Evolutionary conservation across 2,113 vertebrate species (phyloP).

Genomic region (Gymnarchus niloticus): DNA sequence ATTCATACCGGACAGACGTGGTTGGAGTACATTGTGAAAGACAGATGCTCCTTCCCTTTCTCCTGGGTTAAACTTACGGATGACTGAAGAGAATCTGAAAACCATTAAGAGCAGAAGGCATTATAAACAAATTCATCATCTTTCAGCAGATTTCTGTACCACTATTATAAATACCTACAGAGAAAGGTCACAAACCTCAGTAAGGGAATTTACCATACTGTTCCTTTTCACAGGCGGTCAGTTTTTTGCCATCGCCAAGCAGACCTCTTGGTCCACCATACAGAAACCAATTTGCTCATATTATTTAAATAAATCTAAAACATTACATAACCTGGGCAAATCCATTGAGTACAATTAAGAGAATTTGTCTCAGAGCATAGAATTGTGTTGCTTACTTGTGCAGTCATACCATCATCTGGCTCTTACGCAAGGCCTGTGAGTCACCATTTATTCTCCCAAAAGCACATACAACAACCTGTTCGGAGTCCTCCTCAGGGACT

Average conservation of each 20-base stretch:
- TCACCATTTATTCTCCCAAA: conserved; percentile 61
- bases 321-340: conserved; percentile 24
- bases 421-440: conserved; percentile 52
- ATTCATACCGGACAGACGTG: not conserved
- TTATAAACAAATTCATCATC: not conserved
- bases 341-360: conserved; percentile 34
- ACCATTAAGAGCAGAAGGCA: not conserved
- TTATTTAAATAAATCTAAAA: not conserved
- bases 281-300: not conserved
- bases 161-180: not conserved
- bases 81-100: conserved; percentile 44
- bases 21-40: conserved; percentile 47
- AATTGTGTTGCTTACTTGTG: conserved; percentile 37
- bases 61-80: conserved; percentile 44
- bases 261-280: not conserved
- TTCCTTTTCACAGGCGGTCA: not conserved
- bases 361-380: conserved; percentile 36
- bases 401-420: conserved; percentile 31
- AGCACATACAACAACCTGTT: conserved; percentile 55
- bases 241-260: not conserved
- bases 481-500: conserved; percentile 24
- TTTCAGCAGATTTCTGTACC: not conserved
- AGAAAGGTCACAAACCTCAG: not conserved
- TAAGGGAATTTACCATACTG: not conserved
- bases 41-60: conserved; percentile 43